phyloP scores from a whole-genome alignment of 2,113 vertebrate species.

The Seriola quinqueradiata region DNA sequence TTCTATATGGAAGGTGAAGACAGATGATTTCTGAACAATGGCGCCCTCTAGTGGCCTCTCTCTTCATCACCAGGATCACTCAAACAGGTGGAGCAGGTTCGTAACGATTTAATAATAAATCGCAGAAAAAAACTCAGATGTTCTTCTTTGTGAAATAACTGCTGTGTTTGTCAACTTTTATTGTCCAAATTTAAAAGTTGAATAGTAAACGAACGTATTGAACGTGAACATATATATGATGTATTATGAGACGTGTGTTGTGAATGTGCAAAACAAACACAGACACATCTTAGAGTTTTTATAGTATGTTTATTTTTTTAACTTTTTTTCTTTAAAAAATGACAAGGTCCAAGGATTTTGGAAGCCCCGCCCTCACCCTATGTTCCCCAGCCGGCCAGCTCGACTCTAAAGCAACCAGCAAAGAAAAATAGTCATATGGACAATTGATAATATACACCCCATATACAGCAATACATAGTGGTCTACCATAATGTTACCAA shows the following conservation, averaged over 20 bases:
- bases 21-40: constrained; percentile 21
- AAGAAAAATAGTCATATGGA: constrained; percentile 82
- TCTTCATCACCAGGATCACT: background rate
- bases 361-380: constrained; percentile 72
- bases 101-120: background rate
- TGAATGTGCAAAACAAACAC: constrained; percentile 23
- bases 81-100: background rate
- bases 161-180: background rate
- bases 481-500: constrained; percentile 83
- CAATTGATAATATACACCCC: constrained; percentile 84
- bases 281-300: constrained; percentile 54
- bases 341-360: constrained; percentile 79
- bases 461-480: constrained; percentile 88
- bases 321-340: constrained; percentile 75
- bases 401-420: constrained; percentile 79
- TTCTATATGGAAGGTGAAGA: background rate
- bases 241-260: too few species aligned
- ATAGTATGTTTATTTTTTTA: constrained; percentile 74
- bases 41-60: constrained; percentile 61
- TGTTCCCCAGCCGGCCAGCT: constrained; percentile 72
- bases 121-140: background rate
- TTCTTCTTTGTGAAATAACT: background rate
- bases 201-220: background rate
- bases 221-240: too few species aligned
- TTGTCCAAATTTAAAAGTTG: background rate